Conservation (phyloP, 2,113 vertebrate genomes). For the Neogobius melanostomus region DNA sequence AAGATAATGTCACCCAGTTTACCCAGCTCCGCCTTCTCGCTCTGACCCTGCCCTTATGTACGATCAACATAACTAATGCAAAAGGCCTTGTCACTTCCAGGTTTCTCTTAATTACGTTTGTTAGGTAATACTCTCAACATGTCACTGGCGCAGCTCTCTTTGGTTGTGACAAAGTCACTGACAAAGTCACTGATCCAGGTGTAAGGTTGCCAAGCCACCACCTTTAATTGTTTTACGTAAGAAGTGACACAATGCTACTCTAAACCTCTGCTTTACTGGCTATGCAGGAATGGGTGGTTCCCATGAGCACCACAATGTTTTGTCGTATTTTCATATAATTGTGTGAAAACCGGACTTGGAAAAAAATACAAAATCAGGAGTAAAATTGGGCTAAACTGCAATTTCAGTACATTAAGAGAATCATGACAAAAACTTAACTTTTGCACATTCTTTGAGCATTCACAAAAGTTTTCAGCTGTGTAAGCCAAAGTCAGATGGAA, state of each 20-base stretch:
- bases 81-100: neutral
- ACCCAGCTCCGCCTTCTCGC: conserved; percentile 36
- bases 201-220: conserved; percentile 7
- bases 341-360: too few species aligned
- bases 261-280: neutral
- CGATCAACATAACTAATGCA: neutral
- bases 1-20: conserved; percentile 51
- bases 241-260: neutral
- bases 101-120: neutral
- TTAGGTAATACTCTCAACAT: neutral
- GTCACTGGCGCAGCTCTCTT: neutral
- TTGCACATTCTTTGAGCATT: too few species aligned
- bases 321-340: neutral
- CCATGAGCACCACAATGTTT: neutral
- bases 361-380: too few species aligned
- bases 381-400: too few species aligned
- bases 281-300: neutral
- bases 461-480: too few species aligned
- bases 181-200: neutral
- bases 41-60: neutral
- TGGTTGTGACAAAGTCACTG: conserved; percentile 8
- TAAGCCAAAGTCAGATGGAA: too few species aligned
- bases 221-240: conserved; percentile 21
- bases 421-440: too few species aligned
- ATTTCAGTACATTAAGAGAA: too few species aligned